These are phyloP conservation scores for Cantharis lateralis DNA, from an alignment of 2,888 invertebrate genomes.

Conservation along the genomic window DNA sequence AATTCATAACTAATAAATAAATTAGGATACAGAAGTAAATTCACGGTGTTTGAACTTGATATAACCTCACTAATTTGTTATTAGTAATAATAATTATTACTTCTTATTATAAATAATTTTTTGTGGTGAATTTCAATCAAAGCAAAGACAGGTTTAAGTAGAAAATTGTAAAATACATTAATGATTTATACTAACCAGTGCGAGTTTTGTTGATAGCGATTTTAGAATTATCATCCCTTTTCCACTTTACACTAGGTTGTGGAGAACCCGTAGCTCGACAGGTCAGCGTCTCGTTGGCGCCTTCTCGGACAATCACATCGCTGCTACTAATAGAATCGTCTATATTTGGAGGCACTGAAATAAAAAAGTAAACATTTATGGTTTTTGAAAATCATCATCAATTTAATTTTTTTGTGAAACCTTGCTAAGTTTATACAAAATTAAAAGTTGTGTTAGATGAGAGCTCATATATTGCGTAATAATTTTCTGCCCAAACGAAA, in stretches of 20 bases:
- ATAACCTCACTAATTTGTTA: too few relatives aligned
- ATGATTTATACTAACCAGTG: slow-evolving; percentile 63
- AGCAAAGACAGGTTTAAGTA: not conserved
- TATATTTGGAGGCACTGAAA: slow-evolving; percentile 87
- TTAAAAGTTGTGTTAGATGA: not conserved
- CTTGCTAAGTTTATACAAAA: not conserved
- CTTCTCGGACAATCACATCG: slow-evolving; percentile 89
- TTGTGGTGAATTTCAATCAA: not conserved
- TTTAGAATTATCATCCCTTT: slow-evolving; percentile 85
- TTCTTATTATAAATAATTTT: too few relatives aligned
- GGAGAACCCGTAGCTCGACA: slow-evolving; percentile 91
- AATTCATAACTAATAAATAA: too few relatives aligned
- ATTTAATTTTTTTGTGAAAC: not conserved
- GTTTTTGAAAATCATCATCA: slow-evolving; percentile 1
- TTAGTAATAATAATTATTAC: too few relatives aligned
- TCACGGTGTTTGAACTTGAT: too few relatives aligned
- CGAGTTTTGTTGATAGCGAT: slow-evolving; percentile 85
- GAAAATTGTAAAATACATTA: too few relatives aligned
- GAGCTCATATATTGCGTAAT: not conserved
- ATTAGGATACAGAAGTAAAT: too few relatives aligned
- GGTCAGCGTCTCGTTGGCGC: slow-evolving; percentile 84
- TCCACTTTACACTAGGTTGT: slow-evolving; percentile 88
- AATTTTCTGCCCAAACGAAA: not conserved
- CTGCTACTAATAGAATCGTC: slow-evolving; percentile 89
- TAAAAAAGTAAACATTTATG: slow-evolving; percentile 16